Base-by-base conservation (phyloP, 2,888 invertebrate genomes). In the Chorisops tibialis region DNA sequence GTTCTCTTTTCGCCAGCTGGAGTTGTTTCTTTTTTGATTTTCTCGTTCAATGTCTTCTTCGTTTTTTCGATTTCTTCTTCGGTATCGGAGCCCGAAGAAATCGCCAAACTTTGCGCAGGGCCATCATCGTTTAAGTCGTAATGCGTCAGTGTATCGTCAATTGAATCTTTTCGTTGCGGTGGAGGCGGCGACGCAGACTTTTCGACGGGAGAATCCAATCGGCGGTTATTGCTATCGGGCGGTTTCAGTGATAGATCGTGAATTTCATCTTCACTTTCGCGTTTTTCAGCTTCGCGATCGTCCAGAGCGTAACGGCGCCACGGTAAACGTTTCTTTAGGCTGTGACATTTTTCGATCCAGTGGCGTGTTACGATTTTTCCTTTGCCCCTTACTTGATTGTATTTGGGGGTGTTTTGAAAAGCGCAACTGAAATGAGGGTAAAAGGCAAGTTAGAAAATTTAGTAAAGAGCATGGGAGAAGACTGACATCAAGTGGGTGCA, bases 381-480 rank as follows among this genome's bases (percentile, higher is more conserved):
- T 1, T 83, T 81, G 63, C 81, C 81, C 68, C 81, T 82, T 2
- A 89, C 88, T 76, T 88, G 84, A 54, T 84, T 83, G 74, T 89
- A 89, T 77, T 95, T 95, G 4, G 95, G 96, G 4, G 95, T 95
- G 75, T 91, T 91, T 4, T 84, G 80, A 78, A 93, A 94, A 11
- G 95, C 94, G 79, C 94, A 95, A 47, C 94, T 93, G 76, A 5
- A 80, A 78, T 30, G 68, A 50, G 51, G 6, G 37, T 48, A 30
- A 48, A 35, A 50, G 6, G n/a, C 2, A 4, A 16, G 12, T 2
- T 2, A 47, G 12, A 19, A 19, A 41, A 19, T 11, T 38, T n/a
- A 1, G 11, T 11, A 38, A 38, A 51, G 18, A 49, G 24, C 5
- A 9, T 14, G 51, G 51, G 21, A 49, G 47, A 47, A 16, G 3